phyloP scores from a whole-genome alignment of 1,140 invertebrate genomes.

The Oreohelix idahoensis region DNA sequence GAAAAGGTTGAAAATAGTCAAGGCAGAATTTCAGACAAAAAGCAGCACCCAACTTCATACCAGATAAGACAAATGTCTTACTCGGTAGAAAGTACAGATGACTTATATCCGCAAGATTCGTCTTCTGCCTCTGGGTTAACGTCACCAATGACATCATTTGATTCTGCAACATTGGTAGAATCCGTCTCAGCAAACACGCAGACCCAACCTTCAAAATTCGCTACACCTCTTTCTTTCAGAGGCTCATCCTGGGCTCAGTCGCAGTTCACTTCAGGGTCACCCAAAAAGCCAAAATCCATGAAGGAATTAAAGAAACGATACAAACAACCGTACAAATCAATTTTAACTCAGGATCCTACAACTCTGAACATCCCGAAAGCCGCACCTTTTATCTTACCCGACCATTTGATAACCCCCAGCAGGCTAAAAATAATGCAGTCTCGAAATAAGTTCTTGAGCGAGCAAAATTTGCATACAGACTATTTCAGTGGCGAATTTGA shows the following conservation, averaged over 20 bases:
- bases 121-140: background rate
- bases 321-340: constrained; percentile 39
- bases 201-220: background rate
- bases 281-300: constrained; percentile 37
- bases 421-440: constrained; percentile 58
- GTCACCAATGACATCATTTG: background rate
- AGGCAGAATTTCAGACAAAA: background rate
- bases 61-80: background rate
- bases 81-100: constrained; percentile 9
- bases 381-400: constrained; percentile 42
- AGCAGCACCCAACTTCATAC: background rate
- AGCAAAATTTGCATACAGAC: constrained; percentile 53
- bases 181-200: background rate
- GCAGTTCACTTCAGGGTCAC: background rate
- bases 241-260: constrained; percentile 12
- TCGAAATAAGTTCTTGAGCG: constrained; percentile 60
- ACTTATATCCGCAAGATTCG: background rate
- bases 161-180: background rate
- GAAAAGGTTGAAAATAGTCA: background rate
- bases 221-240: background rate
- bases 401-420: constrained; percentile 38
- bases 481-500: constrained; percentile 48
- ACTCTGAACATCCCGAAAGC: constrained; percentile 28
- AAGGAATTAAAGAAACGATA: constrained; percentile 44
- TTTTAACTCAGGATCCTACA: constrained; percentile 25